Base-by-base conservation (phyloP, 2,113 vertebrate species). In the Myrmecophaga tridactyla region DNA sequence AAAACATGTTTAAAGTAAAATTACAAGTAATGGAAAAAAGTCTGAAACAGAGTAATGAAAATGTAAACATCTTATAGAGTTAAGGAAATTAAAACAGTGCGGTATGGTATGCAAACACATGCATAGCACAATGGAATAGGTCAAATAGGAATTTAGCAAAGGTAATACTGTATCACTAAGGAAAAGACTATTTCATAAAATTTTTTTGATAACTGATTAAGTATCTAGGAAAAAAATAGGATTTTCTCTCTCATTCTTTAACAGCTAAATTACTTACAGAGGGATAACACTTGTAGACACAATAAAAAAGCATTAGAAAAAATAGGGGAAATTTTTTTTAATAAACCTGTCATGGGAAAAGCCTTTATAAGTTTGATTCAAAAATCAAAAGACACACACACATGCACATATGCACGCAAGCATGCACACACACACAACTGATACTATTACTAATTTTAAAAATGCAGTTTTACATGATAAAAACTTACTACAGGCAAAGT, bases 231-330 rank as follows among this genome's bases (percentile, higher is more conserved):
- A 62, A 80, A 39, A 7, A 90, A 39, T 29, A 69, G 8, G 7
- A 89, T 90, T 56, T 91, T 87, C 29, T 86, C 8, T 13, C 23
- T 36, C 0, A 78, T 36, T 29, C 23, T 86, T 84, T 81, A 34
- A 0, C 62, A 5, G 31, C 92, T 31, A 95, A 88, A 77, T 46
- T 29, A 92, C 69, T 1, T 48, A 1, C 13, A 82, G 7, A 75
- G 34, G 20, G 65, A 93, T 86, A 20, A 86, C 89, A 83, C 48
- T 48, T 53, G 75, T 76, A 89, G 12, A 84, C 21, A 91, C 21
- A 85, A 82, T n/a, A 69, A 90, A 96, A 96, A n/a, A 80, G 20
- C 6, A 81, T 21, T 56, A 73, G 21, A 75, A 96, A 85, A 94
- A 76, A 48, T 69, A 14, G 48, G 43, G 43, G 15, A 27, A 76